Base-by-base conservation (phyloP, 2,113 vertebrate genomes). In the Agapornis roseicollis region DNA sequence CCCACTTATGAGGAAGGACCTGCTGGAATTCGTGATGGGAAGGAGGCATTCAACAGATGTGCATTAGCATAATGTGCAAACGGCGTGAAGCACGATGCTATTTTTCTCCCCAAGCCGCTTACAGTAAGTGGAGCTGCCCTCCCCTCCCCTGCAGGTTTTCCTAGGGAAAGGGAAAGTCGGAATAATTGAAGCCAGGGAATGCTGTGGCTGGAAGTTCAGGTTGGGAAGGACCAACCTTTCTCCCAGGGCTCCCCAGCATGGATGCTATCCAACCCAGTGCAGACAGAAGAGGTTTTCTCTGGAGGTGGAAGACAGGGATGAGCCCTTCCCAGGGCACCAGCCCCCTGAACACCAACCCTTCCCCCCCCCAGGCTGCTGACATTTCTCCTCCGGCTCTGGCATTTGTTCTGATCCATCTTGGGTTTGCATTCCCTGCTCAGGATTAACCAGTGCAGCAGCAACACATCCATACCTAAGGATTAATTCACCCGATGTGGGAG, bases 41-140 rank as follows among this genome's bases (percentile, higher is more conserved):
- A 89, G 91, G 82, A 91, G 87, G 60, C 63, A 11, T 83, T 68
- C 85, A 76, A 22, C 92, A 96, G 97, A 78, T 61, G 91, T 63
- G 68, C 87, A 83, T 92, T 90, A 94, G 88, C 94, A 92, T 89
- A 73, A 85, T 58, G 80, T 80, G 72, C 65, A 90, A 90, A 68
- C 3, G 31, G 74, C 28, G 3, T 8, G 58, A 58, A 91, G 64
- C 85, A 37, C 4, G 18, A 28, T 27, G 79, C 13, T 71, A 2
- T 71, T 83, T 24, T 49, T 58, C 64, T 13, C 8, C 35, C 55
- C 14, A 4, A 23, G 29, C 66, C 2, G 8, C n/a, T 65, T 5
- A 1, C 39, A 37, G 61, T 6, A 18, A 81, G 58, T 3, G 1
- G 78, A 63, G 85, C 69, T 50, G 60, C 60, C 47, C 66, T 49